Base-by-base conservation (phyloP, 2,888 invertebrate species). In the Conistra vaccinii region DNA sequence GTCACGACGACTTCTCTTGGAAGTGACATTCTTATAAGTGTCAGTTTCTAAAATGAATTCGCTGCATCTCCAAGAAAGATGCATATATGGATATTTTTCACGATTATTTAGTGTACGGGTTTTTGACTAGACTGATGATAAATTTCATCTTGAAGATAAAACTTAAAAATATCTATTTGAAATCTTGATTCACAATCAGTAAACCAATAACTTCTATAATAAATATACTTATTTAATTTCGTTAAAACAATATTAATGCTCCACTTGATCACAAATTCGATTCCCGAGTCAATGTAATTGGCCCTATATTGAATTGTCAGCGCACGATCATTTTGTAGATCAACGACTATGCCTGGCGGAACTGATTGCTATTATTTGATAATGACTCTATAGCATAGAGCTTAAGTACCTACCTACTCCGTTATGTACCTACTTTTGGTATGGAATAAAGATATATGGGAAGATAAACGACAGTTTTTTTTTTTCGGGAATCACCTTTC, bases 351-450 rank as follows among this genome's bases (percentile, higher is more conserved):
- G 69, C 20, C 55, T 65, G 66, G 81, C 73, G 83, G 84, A 84
- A 84, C 87, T 74, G 71, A 87, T 87, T 79, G 73, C 57, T 76
- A 71, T 84, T 87, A 84, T 84, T 87, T 77, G 69, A 75, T 84
- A 80, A 87, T 87, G 68, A 70, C 60, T 70, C 53, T 62, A 70
- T 63, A 26, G 26, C n/a, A 77, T 10, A 29, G n/a, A 63, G 20
- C 42, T 35, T 53, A 58, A 63, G 57, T 73, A 61, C 63, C 48
- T 51, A 42, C 17, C 14, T 53, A 69, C 42, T 17, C 4, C 29
- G n/a, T 42, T 32, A n/a, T 71, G 2, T 57, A n/a, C 53, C n/a
- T 12, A 12, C 10, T 51, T 62, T 48, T 60, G 58, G 51, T 42
- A 35, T n/a, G 2, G 23, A 10, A 53, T 20, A 32, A n/a, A 17